Percentiles rank a stretch among this genome's conserved stretches.
Conservation (phyloP, 37 sponge, comb jelly and placozoan species). For the Haliclona indistincta region DNA sequence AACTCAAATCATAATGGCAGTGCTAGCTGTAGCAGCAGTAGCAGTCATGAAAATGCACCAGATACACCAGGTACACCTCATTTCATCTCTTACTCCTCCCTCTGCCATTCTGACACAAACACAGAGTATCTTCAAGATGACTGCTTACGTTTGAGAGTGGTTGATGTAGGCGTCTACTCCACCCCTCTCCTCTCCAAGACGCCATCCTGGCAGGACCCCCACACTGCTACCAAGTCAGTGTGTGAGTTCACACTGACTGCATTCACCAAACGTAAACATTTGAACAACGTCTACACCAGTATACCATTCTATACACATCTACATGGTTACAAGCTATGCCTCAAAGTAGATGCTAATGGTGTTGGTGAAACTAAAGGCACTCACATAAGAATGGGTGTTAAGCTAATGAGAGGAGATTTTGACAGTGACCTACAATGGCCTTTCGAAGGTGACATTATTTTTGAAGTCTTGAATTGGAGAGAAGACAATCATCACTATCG, state of each 20-base stretch:
- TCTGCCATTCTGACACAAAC: too few species aligned
- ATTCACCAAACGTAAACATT: neutral
- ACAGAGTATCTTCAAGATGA: slow-evolving; percentile 16
- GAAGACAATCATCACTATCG: neutral
- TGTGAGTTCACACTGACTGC: neutral
- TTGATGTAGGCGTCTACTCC: neutral
- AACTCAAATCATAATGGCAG: neutral
- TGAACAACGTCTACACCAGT: slow-evolving; percentile 18
- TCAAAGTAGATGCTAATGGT: slow-evolving; percentile 21
- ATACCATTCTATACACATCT: slow-evolving; percentile 24
- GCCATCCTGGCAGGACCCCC: neutral
- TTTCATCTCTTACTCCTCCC: too few species aligned
- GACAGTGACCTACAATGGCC: slow-evolving; percentile 31
- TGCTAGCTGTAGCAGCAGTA: too few species aligned
- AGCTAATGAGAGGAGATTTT: slow-evolving; percentile 25
- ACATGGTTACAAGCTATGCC: slow-evolving; percentile 38
- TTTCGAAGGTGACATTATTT: neutral
- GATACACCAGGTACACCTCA: neutral
- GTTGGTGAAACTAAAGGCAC: slow-evolving; percentile 14
- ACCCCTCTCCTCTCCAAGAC: neutral
- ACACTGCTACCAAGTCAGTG: neutral
- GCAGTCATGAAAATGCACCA: neutral
- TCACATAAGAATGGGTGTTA: slow-evolving; percentile 1
- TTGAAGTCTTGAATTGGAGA: slow-evolving; percentile 5
- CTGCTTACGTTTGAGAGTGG: neutral